Evolutionary conservation across 2,797 vertebrate genomes (phyloP), one percentile per base, ranked within the genome.

Genomic region (Discoglossus pictus): DNA sequence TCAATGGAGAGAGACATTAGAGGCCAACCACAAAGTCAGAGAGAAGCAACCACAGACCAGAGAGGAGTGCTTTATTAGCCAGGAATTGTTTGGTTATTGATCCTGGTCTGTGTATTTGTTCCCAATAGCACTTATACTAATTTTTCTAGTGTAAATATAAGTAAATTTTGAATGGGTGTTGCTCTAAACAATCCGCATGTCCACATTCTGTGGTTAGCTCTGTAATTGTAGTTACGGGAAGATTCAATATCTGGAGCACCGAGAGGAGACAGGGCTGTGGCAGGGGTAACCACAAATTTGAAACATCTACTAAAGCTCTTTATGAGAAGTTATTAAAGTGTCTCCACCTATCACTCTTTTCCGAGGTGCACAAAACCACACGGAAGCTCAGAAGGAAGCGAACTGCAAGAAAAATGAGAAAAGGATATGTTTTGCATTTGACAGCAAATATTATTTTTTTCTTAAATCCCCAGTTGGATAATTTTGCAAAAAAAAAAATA

Each of bases 61-160:
- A 93, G 84, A 95, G 93, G 96, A 97, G 94, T 95, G 94, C 94
- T 98, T 98, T 95, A 96, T 98, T 98, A 96, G 94, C 93, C 92
- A 93, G 92, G 91, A 94, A 91, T 92, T 88, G 93, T 92, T 93
- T 92, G 91, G 83, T 92, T 96, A 98, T 99, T 93, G 96, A 98
- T 97, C 91, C 90, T 50, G 94, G 94, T 96, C 93, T 94, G 83
- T 89, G 89, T 91, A 93, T 96, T 93, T 93, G 93, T 95, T 95
- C 94, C 95, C 94, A 95, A 82, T 88, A 97, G 95, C 95, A 98
- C 97, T 98, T 95, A 96, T 91, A 91, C 94, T 94, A 96, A 94
- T 96, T 96, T 97, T 97, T 94, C 93, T 93, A 96, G 93, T 97
- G 97, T 98, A 99, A 99, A 98, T 97, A 97, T 95, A 89, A 88